Percentiles rank a stretch among this genome's conserved stretches.
phyloP scores from a whole-genome alignment of 2,113 vertebrate genomes.

The Fulica atra region DNA sequence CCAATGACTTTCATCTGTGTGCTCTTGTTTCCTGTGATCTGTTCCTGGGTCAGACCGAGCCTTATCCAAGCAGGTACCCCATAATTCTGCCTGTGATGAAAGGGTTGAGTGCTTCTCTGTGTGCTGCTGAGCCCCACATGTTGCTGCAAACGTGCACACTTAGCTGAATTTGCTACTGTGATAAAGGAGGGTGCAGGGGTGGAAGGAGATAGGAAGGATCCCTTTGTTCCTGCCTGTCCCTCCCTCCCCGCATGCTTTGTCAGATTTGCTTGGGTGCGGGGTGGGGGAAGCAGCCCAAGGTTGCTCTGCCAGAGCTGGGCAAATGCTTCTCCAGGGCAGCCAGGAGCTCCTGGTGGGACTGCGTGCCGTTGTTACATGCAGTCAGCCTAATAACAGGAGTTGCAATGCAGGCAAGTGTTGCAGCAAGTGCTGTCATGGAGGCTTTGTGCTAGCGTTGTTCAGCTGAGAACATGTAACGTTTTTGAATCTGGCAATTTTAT shows the following conservation, averaged over 20 bases:
- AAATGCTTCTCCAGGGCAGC: background rate
- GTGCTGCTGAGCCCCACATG: background rate
- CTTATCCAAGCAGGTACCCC: background rate
- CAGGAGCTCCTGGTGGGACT: background rate
- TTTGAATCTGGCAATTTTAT: background rate
- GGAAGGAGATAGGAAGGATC: background rate
- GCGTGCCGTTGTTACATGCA: fast-evolving
- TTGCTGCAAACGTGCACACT: background rate
- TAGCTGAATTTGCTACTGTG: background rate
- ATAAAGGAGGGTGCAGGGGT: background rate
- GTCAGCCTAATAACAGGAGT: background rate
- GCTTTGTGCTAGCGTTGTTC: fast-evolving
- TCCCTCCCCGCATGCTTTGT: fast-evolving
- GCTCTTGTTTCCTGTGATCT: background rate
- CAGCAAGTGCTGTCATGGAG: background rate
- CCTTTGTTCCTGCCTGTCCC: background rate
- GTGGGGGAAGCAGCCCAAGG: too few relatives aligned
- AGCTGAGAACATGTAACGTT: background rate
- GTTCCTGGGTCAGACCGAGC: background rate
- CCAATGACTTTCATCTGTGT: background rate
- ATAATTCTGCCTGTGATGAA: background rate
- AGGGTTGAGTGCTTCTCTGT: background rate
- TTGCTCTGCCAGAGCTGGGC: background rate
- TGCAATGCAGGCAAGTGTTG: background rate
- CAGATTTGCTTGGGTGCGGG: background rate